Evolutionary conservation across 2,888 invertebrate genomes (phyloP).

Genomic region (Apodemia mormo): DNA sequence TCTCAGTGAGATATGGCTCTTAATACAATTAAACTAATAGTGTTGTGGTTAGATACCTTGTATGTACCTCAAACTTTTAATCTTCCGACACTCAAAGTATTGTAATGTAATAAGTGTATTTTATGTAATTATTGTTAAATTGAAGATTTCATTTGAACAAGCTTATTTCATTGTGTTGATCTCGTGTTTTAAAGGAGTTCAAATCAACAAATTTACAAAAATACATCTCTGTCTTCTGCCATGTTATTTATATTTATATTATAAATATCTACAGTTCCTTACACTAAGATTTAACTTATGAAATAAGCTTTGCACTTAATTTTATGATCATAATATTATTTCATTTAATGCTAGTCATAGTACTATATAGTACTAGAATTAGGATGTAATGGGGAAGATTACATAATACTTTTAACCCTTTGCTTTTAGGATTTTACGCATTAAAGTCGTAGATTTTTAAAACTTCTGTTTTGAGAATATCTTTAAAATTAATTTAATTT

Average conservation of each 20-base stretch:
- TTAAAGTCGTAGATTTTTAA: no score
- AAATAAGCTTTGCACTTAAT: constrained; percentile 21
- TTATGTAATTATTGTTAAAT: neutral
- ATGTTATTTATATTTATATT: no score
- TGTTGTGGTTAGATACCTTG: neutral
- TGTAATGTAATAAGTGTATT: neutral
- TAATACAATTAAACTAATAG: neutral
- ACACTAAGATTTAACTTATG: neutral
- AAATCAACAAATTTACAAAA: no score
- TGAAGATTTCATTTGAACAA: neutral
- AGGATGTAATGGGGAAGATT: constrained; percentile 38
- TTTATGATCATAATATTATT: constrained; percentile 38
- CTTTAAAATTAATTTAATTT: no score
- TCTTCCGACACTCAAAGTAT: constrained; percentile 15
- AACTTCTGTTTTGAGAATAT: no score
- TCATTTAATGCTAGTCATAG: constrained; percentile 70
- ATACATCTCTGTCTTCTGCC: no score
- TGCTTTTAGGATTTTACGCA: no score
- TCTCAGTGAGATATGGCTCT: neutral
- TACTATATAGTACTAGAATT: constrained; percentile 64
- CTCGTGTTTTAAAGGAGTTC: neutral
- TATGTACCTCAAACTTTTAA: neutral
- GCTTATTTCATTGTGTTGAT: neutral
- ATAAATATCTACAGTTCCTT: neutral
- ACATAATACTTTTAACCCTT: no score